A percentile compares a stretch with the other conserved stretches of the same genome.
These are phyloP conservation scores for Agrenia bidenticulata DNA, from an alignment of 2,888 invertebrate species.

Conservation along the genomic window DNA sequence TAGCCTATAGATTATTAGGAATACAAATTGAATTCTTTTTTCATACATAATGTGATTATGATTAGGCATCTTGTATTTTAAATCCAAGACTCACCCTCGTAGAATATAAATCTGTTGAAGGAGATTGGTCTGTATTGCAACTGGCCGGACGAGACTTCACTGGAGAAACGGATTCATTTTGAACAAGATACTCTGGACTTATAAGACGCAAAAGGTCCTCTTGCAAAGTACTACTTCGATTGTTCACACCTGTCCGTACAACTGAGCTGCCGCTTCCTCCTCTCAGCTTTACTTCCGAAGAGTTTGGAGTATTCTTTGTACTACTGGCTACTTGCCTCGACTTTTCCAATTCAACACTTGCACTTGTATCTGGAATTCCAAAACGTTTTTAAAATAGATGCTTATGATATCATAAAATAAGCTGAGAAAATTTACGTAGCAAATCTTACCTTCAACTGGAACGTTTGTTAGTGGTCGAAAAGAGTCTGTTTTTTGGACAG, in stretches of 20 bases:
- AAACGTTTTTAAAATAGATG: too few species aligned
- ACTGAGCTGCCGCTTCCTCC: conserved; percentile 55
- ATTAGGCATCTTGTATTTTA: too few species aligned
- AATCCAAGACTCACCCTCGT: too few species aligned
- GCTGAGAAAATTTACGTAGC: too few species aligned
- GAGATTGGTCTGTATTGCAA: conserved; percentile 9
- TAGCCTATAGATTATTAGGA: too few species aligned
- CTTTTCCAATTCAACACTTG: conserved; percentile 16
- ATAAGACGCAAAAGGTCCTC: conserved; percentile 85
- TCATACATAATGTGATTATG: too few species aligned
- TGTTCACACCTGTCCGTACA: conserved; percentile 50
- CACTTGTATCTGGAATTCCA: too few species aligned
- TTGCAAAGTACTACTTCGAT: conserved; percentile 68
- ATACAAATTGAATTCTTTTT: too few species aligned
- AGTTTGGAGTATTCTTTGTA: conserved; percentile 29
- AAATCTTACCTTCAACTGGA: conserved; percentile 2
- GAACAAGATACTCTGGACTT: conserved; percentile 69
- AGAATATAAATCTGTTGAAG: conserved; percentile 6
- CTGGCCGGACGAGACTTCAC: conserved; percentile 8
- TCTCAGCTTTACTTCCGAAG: conserved; percentile 61
- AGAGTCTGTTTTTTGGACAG: not conserved
- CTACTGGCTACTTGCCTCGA: conserved; percentile 33
- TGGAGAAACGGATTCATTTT: not conserved
- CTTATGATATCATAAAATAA: too few species aligned
- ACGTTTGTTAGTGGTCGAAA: not conserved